Evolutionary conservation across 2,888 invertebrate genomes (phyloP).

Genomic region (Galerucella calmariensis): DNA sequence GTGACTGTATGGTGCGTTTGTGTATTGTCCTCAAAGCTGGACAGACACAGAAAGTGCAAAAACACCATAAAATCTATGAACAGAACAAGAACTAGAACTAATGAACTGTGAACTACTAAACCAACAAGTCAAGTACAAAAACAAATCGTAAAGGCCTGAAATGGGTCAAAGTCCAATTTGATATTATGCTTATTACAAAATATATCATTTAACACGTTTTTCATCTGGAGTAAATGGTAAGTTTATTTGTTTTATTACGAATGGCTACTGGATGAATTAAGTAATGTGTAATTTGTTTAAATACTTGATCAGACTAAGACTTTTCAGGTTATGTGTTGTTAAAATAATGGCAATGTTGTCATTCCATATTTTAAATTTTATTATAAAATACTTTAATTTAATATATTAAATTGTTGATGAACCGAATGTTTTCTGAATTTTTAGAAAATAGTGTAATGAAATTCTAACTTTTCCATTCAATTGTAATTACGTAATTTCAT

Average conservation of each 20-base stretch:
- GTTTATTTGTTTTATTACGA: constrained; percentile 26
- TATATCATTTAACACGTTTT: constrained; percentile 33
- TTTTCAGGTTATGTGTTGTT: constrained; percentile 14
- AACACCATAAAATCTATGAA: background rate
- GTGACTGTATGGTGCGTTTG: background rate
- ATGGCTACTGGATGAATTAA: background rate
- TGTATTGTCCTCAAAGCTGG: background rate
- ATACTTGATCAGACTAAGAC: background rate
- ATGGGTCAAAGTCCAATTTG: constrained; percentile 34
- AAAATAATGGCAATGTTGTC: constrained; percentile 9
- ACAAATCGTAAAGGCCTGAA: constrained; percentile 28
- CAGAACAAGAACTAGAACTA: no score
- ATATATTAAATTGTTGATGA: background rate
- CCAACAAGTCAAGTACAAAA: background rate
- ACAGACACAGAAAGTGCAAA: no score
- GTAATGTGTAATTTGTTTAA: constrained; percentile 6
- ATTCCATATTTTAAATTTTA: constrained; percentile 2
- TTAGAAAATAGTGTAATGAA: background rate
- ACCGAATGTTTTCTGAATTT: background rate
- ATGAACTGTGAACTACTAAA: background rate
- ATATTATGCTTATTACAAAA: constrained; percentile 42
- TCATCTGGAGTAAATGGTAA: constrained; percentile 45
- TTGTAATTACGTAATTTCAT: background rate
- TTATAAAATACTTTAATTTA: background rate
- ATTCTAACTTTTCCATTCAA: background rate